phyloP scores from a whole-genome alignment of 2,113 vertebrate species.

The Corydoras sp. region DNA sequence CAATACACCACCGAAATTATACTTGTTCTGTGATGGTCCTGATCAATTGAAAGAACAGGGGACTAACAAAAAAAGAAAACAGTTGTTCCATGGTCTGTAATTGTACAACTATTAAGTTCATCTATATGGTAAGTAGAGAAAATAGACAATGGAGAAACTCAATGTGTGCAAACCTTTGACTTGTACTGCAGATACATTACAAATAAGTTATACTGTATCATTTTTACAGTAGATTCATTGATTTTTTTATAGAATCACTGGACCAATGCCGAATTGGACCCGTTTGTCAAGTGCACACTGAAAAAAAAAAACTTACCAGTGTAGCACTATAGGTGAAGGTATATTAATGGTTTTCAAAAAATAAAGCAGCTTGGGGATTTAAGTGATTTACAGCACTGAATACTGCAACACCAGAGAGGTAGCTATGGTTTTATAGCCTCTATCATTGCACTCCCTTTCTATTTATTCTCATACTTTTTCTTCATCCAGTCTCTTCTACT shows the following conservation, averaged over 20 bases:
- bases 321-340: not conserved
- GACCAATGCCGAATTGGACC: not conserved
- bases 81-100: too few relatives aligned
- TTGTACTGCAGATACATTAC: too few relatives aligned
- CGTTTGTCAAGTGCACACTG: not conserved
- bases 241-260: not conserved
- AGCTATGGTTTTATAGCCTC: slow-evolving; percentile 24
- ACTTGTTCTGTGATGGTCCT: too few relatives aligned
- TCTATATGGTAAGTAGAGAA: too few relatives aligned
- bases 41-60: too few relatives aligned
- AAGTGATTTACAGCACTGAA: slow-evolving; percentile 29
- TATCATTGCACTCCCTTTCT: not conserved
- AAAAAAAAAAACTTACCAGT: not conserved
- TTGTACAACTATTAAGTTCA: too few relatives aligned
- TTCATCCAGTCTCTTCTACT: not conserved
- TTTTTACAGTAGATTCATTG: not conserved
- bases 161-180: too few relatives aligned
- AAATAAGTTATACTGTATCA: too few relatives aligned
- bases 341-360: not conserved
- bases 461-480: not conserved
- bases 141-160: too few relatives aligned
- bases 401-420: slow-evolving; percentile 13
- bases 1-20: too few relatives aligned
- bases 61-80: too few relatives aligned
- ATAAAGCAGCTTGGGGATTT: slow-evolving; percentile 11